These are phyloP conservation scores for Holothuria scabra DNA, from an alignment of 53 echinoderm and acorn worm species.

Conservation along the genomic window DNA sequence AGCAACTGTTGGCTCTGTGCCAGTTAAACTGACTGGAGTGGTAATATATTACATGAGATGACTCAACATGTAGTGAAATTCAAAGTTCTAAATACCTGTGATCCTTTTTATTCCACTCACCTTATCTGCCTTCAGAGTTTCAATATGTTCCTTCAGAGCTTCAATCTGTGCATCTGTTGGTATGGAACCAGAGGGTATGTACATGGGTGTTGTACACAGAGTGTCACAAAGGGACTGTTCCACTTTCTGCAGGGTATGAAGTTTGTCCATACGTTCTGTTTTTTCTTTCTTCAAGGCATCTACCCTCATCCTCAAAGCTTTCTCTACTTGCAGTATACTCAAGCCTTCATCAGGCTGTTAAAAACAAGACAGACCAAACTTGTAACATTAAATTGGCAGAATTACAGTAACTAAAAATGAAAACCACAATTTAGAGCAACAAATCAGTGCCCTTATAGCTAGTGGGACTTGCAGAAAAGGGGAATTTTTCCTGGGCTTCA, in stretches of 20 bases:
- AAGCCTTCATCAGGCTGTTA: conserved; percentile 83
- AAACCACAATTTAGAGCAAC: no score
- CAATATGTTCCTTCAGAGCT: conserved; percentile 83
- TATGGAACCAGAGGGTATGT: conserved; percentile 88
- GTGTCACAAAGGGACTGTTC: conserved; percentile 91
- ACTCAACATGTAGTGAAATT: no score
- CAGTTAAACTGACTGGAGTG: no score
- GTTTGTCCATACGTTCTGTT: conserved; percentile 64
- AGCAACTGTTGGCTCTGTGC: no score
- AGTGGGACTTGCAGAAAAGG: no score
- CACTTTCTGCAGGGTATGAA: conserved; percentile 71
- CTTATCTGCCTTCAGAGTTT: conserved; percentile 82
- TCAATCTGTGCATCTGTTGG: conserved; percentile 82
- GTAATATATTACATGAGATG: no score
- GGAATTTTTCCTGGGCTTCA: no score
- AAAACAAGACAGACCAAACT: not conserved
- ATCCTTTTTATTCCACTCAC: conserved; percentile 27
- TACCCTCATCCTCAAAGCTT: conserved; percentile 74
- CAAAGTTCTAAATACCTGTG: no score
- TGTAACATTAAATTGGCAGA: no score
- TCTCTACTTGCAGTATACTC: conserved; percentile 91
- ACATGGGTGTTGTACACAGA: conserved; percentile 93
- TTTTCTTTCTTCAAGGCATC: conserved; percentile 76
- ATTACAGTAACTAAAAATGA: no score
- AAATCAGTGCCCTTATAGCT: no score